Base-by-base conservation (phyloP, 2,113 vertebrate species). In the Lutjanus erythropterus region DNA sequence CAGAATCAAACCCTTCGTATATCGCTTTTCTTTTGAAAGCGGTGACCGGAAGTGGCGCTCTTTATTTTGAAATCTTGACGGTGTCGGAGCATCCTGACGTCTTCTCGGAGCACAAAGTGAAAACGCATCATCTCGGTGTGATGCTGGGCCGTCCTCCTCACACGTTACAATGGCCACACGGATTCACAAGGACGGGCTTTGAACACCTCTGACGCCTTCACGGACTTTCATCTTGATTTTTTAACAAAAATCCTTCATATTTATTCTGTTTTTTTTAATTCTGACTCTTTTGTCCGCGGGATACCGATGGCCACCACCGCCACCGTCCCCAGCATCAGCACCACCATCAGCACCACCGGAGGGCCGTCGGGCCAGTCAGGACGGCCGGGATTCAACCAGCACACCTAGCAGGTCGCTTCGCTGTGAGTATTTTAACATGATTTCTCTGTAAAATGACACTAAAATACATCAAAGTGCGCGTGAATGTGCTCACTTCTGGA, bases 61-160 rank as follows among this genome's bases (percentile, higher is more conserved):
- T 19, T 47, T 2, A 56, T 50, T 66, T 2, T 16, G n/a, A 3
- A 16, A 4, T 0, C 46, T 1, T 82, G 81, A 59, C 66, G 1
- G 7, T 7, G 1, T 52, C 1, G 61, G 19, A 80, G 81, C 86
- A 74, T 85, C 76, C 81, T 90, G 87, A 88, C 88, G 87, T 90
- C 77, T 71, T 83, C 52, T 78, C 62, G n/a, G 72, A 83, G 84
- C 82, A 83, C 85, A 87, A 79, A 85, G 84, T 89, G 76, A 65
- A 60, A 71, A 79, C 80, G 71, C 78, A 41, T 35, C 78, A 41
- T 35, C 73, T 64, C 68, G 1, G 68, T 29, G 23, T 18, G 69
- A 46, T 71, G 25, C 68, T 18, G n/a, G n/a, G n/a, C 49, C 27
- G 53, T 67, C 72, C 33, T 75, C 49, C 65, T n/a, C n/a, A 50